Percentiles rank a stretch among this genome's conserved stretches.
phyloP scores from a whole-genome alignment of 2,797 vertebrate genomes.

The Pangasius larnaudii region DNA sequence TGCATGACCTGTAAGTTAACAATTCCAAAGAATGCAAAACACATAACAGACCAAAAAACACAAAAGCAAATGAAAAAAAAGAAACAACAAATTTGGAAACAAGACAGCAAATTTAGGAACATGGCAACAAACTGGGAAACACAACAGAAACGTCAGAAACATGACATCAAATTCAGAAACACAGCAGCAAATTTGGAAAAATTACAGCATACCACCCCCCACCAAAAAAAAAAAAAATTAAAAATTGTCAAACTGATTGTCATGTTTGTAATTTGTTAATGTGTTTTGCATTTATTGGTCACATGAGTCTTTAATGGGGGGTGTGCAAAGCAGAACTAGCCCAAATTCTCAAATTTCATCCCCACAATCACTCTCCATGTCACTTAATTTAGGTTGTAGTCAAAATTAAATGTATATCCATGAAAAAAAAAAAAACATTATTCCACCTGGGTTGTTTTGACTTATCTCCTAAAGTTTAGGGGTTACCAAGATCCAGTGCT shows the following conservation, averaged over 20 bases:
- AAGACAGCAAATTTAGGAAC: not conserved
- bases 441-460: not conserved
- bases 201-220: not conserved
- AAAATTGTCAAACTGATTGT: not conserved
- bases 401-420: not conserved
- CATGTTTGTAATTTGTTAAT: not conserved
- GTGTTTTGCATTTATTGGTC: not conserved
- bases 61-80: not conserved
- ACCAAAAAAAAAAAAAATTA: not conserved
- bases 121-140: too few relatives aligned
- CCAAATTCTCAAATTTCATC: not conserved
- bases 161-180: not conserved
- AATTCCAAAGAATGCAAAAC: not conserved
- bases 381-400: not conserved
- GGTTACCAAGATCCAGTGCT: constrained; percentile 43
- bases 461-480: not conserved
- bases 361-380: not conserved
- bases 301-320: not conserved
- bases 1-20: not conserved
- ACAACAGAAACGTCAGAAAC: not conserved
- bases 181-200: not conserved
- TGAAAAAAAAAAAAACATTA: not conserved
- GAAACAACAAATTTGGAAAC: not conserved
- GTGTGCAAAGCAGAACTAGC: not conserved
- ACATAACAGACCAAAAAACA: not conserved